Base-by-base conservation (phyloP, 1,140 invertebrate genomes). In the Steinernema khuongi region DNA sequence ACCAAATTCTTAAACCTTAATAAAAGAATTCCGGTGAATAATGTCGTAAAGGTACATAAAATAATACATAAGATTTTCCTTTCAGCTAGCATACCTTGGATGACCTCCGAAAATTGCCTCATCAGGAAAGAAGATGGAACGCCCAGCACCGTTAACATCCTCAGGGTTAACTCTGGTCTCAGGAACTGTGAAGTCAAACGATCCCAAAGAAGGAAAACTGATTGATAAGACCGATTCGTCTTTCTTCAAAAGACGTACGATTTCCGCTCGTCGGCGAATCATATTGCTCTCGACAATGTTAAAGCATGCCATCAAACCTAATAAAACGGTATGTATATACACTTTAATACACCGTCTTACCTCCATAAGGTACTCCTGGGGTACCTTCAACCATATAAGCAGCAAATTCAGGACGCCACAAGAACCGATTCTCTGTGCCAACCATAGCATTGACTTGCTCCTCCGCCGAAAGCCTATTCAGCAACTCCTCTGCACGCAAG, bases 351-450 rank as follows among this genome's bases (percentile, higher is more conserved):
- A 33, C 28, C 19, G 11, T 36, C 17, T 30, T 41, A 83, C 83
- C 93, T 31, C 93, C 93, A 76, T 89, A 90, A 0, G 96, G 96
- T 83, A 93, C 91, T 11, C 96, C 96, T 19, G 97, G 97, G 0
- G 96, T 99, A n/a, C 96, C 96, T 88, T 99, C 97, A 67, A 99
- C 89, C 96, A 99, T 98, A 83, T 99, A 99, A 67, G 92, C 91
- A 30, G 93, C 96, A 89, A 96, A 99, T 88, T 99, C 96, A 19
- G 96, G 96, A 68, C 94, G 89, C 96, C 96, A 99, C 22, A 96
- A 86, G 1, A 92, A 94, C 7, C 73, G 32, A 67, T 84, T 82
- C 19, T 86, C 81, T 7, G 75, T 93, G 91, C 90, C 87, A 75
- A 93, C 91, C 88, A 94, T 89, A 71, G 89, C 88, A 29, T 86